Evolutionary conservation across 2,113 vertebrate genomes (phyloP).

Genomic region (Gadus macrocephalus): DNA sequence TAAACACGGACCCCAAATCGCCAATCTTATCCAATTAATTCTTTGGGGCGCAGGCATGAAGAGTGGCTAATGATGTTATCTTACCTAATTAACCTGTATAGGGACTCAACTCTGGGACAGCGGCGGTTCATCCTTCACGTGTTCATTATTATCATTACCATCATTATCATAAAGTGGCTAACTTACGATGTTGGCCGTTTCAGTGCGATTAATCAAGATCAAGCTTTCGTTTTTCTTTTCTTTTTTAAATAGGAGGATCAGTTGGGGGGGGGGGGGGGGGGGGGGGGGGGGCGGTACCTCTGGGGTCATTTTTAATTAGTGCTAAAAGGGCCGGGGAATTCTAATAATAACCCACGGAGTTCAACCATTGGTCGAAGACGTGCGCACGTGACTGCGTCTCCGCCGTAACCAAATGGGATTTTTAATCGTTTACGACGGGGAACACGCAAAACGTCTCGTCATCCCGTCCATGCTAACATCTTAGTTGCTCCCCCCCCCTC

Average conservation of each 20-base stretch:
- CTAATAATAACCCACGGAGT: slow-evolving; percentile 44
- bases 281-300: slow-evolving; percentile 41
- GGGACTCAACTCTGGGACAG: slow-evolving; percentile 70
- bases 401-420: neutral
- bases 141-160: slow-evolving; percentile 78
- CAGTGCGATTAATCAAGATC: slow-evolving; percentile 69
- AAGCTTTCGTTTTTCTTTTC: slow-evolving; percentile 43
- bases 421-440: slow-evolving; percentile 32
- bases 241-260: slow-evolving; percentile 26
- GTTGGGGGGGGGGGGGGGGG: neutral
- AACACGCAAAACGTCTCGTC: slow-evolving; percentile 20
- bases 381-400: neutral
- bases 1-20: slow-evolving; percentile 75
- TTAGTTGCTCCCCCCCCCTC: slow-evolving; percentile 27
- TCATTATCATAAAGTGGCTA: slow-evolving; percentile 71
- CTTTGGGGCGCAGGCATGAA: slow-evolving; percentile 63
- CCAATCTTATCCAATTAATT: slow-evolving; percentile 77
- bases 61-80: slow-evolving; percentile 82
- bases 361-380: slow-evolving; percentile 58
- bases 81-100: slow-evolving; percentile 83
- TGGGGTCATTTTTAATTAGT: slow-evolving; percentile 73
- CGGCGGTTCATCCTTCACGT: slow-evolving; percentile 72
- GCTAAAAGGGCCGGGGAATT: slow-evolving; percentile 58
- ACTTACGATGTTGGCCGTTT: slow-evolving; percentile 67
- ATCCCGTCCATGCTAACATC: slow-evolving; percentile 6